Conservation (phyloP, 1,140 invertebrate genomes). For the Rhysida immarginata region DNA sequence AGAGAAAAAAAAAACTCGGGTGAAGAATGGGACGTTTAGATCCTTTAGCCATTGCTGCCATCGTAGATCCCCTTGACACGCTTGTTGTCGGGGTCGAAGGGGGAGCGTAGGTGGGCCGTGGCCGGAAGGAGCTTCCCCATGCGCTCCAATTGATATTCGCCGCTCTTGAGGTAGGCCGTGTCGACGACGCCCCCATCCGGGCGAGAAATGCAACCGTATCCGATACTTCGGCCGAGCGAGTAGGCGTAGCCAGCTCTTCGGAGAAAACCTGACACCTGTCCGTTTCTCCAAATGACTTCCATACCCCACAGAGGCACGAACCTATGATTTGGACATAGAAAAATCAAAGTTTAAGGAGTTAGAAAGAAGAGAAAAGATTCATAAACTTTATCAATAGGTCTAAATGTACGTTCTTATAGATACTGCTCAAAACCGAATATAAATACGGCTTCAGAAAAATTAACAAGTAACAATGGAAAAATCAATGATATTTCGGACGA, state of each 20-base stretch:
- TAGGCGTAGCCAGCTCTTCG: conserved; percentile 65
- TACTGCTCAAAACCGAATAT: too few relatives aligned
- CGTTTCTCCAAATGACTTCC: conserved; percentile 67
- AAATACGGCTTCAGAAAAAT: too few relatives aligned
- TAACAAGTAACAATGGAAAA: too few relatives aligned
- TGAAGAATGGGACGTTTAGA: too few relatives aligned
- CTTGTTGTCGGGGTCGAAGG: conserved; percentile 58
- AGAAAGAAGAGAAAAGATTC: too few relatives aligned
- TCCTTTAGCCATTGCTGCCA: too few relatives aligned
- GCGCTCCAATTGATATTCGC: conserved; percentile 61
- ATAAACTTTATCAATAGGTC: too few relatives aligned
- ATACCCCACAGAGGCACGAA: conserved; percentile 54
- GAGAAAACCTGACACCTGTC: conserved; percentile 54
- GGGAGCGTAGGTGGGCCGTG: conserved; percentile 48
- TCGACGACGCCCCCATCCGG: conserved; percentile 40
- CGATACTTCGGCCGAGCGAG: conserved; percentile 50
- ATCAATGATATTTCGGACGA: too few relatives aligned
- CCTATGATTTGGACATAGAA: too few relatives aligned
- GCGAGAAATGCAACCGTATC: conserved; percentile 41
- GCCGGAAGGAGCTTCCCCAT: conserved; percentile 55
- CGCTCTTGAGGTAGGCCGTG: conserved; percentile 47
- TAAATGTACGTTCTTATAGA: too few relatives aligned
- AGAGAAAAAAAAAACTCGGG: too few relatives aligned
- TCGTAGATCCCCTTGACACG: conserved; percentile 34
- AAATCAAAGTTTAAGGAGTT: too few relatives aligned